These are phyloP conservation scores for Leuctra nigra DNA, from an alignment of 2,888 invertebrate genomes.

Conservation along the genomic window DNA sequence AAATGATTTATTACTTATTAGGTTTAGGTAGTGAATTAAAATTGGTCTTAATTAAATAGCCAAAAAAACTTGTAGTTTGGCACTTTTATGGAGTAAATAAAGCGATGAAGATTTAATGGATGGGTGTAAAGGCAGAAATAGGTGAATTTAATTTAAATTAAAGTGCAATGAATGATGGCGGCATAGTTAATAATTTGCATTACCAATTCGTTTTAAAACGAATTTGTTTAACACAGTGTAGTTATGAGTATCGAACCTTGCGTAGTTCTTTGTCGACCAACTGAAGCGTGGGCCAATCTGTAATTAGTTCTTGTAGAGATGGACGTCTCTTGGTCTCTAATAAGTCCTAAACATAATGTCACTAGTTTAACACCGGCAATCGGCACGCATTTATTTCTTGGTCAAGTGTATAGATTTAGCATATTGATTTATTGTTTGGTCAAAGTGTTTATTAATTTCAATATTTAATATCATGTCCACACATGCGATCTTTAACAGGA, in stretches of 20 bases:
- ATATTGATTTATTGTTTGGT: no score
- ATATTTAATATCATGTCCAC: no score
- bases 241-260: conserved; percentile 53
- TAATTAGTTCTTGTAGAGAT: conserved; percentile 63
- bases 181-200: conserved; percentile 2
- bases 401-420: no score
- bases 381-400: no score
- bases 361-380: neutral
- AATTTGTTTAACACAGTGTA: conserved; percentile 33
- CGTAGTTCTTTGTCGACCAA: conserved; percentile 49
- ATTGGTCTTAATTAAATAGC: conserved; percentile 1
- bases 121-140: neutral
- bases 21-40: conserved; percentile 3
- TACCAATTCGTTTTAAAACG: conserved; percentile 9
- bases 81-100: neutral
- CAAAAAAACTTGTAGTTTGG: conserved; percentile 9
- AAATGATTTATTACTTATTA: conserved; percentile 7
- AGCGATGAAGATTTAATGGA: conserved; percentile 13
- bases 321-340: conserved; percentile 61
- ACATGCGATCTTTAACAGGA: no score
- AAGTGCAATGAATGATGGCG: conserved; percentile 1
- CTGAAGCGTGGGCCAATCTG: conserved; percentile 71
- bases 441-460: no score
- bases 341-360: conserved; percentile 54
- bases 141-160: neutral